Percentiles rank a stretch among this genome's conserved stretches.
Evolutionary conservation across 2,888 invertebrate species (phyloP).

Genomic region (Hemistola chrysoprasaria): DNA sequence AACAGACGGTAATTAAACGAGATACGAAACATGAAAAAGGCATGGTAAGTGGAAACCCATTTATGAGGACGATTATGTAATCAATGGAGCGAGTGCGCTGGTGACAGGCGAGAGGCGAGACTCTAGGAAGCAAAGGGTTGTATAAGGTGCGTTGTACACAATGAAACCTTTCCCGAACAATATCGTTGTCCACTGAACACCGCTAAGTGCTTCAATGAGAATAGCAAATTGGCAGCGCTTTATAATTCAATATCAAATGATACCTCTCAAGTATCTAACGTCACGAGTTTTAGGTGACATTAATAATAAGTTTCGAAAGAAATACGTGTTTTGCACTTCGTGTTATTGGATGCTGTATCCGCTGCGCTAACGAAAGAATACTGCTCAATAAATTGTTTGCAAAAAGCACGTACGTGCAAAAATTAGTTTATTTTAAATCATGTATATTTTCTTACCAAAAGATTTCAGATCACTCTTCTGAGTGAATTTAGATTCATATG

Average conservation of each 20-base stretch:
- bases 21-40: conserved; percentile 37
- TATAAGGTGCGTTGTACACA: no score
- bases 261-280: no score
- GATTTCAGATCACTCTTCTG: no score
- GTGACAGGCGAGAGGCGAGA: conserved; percentile 42
- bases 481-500: conserved; percentile 6
- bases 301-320: conserved; percentile 5
- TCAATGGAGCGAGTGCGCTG: conserved; percentile 51
- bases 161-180: conserved; percentile 62
- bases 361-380: conserved; percentile 14
- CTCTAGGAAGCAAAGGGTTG: conserved; percentile 52
- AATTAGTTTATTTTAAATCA: conserved; percentile 3
- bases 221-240: conserved; percentile 32
- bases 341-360: conserved; percentile 7
- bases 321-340: conserved; percentile 8
- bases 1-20: conserved; percentile 40
- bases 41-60: conserved; percentile 42
- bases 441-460: no score
- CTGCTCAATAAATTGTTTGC: conserved; percentile 23
- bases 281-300: no score
- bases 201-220: conserved; percentile 47
- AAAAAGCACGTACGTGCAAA: conserved; percentile 12
- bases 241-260: conserved; percentile 12
- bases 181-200: conserved; percentile 47
- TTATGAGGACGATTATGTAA: conserved; percentile 49